These are phyloP conservation scores for Entomyzon cyanotis DNA, from an alignment of 2,113 vertebrate genomes.

Conservation along the genomic window DNA sequence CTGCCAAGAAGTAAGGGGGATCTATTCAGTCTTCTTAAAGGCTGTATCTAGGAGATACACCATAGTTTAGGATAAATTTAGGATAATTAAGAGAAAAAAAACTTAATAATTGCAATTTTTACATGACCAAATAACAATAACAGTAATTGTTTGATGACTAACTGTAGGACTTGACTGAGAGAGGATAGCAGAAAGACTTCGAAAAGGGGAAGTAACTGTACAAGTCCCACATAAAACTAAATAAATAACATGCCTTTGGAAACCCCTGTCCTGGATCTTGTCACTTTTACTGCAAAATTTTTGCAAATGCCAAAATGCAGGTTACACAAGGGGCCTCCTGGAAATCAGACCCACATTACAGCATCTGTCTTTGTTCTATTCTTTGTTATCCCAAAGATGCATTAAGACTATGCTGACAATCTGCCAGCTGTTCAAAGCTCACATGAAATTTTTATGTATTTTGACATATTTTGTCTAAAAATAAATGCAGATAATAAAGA, in stretches of 20 bases:
- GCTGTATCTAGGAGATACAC: neutral
- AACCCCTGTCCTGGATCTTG: neutral
- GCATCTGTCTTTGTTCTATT: neutral
- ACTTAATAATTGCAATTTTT: neutral
- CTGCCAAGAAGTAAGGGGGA: neutral
- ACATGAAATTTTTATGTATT: neutral
- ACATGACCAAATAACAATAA: neutral
- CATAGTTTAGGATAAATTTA: neutral
- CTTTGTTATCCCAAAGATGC: neutral
- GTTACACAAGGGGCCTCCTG: neutral
- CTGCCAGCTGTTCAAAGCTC: neutral
- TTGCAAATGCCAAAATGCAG: neutral
- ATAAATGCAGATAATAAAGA: neutral
- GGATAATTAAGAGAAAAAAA: neutral
- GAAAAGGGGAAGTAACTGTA: neutral
- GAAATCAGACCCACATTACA: neutral
- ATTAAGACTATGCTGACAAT: neutral
- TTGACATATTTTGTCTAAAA: constrained; percentile 1
- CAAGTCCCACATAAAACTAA: neutral
- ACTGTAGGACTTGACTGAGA: neutral
- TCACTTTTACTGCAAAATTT: neutral
- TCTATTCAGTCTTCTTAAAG: neutral
- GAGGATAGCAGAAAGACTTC: neutral
- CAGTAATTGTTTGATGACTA: neutral
- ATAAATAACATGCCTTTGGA: neutral